Evolutionary conservation across 2,797 vertebrate species (phyloP).

Genomic region (Gobionotothen gibberifrons): DNA sequence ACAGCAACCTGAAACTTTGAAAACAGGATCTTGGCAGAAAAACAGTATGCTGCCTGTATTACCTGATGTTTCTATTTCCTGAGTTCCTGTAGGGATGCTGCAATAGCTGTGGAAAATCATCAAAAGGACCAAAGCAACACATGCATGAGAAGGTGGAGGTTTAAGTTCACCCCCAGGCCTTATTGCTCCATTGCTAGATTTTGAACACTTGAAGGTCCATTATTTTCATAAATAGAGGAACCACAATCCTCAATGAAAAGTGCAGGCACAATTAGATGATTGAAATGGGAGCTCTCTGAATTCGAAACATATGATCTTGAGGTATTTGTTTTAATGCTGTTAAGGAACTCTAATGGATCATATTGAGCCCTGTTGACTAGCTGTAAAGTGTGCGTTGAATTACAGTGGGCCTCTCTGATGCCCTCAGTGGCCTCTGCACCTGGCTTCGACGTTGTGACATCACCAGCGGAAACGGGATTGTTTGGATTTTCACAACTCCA

Average conservation of each 20-base stretch:
- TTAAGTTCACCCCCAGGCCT: slow-evolving; percentile 57
- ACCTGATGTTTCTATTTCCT: slow-evolving; percentile 76
- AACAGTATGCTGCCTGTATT: slow-evolving; percentile 69
- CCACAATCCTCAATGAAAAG: slow-evolving; percentile 69
- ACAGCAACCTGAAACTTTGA: slow-evolving; percentile 39
- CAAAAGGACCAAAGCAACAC: slow-evolving; percentile 73
- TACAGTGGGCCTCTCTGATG: slow-evolving; percentile 70
- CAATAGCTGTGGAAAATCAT: slow-evolving; percentile 79
- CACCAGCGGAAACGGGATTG: slow-evolving; percentile 67
- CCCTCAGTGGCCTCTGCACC: slow-evolving; percentile 71
- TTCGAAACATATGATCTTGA: slow-evolving; percentile 79
- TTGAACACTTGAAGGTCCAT: slow-evolving; percentile 67
- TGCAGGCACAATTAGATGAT: slow-evolving; percentile 75
- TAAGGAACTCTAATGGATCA: slow-evolving; percentile 66
- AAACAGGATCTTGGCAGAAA: slow-evolving; percentile 52
- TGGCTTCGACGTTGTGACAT: slow-evolving; percentile 76
- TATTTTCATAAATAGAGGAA: slow-evolving; percentile 80
- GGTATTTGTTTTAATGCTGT: slow-evolving; percentile 73
- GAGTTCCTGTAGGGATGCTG: slow-evolving; percentile 70
- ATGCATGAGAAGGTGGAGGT: slow-evolving; percentile 66
- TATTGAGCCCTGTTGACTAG: slow-evolving; percentile 66
- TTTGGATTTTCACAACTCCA: slow-evolving; percentile 74
- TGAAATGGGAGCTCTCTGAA: slow-evolving; percentile 79
- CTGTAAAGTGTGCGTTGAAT: slow-evolving; percentile 74
- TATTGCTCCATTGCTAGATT: slow-evolving; percentile 62